A percentile compares a stretch with the other conserved stretches of the same genome.
These are phyloP conservation scores for Otocyon megalotis DNA, from an alignment of 2,113 vertebrate genomes.

Conservation along the genomic window DNA sequence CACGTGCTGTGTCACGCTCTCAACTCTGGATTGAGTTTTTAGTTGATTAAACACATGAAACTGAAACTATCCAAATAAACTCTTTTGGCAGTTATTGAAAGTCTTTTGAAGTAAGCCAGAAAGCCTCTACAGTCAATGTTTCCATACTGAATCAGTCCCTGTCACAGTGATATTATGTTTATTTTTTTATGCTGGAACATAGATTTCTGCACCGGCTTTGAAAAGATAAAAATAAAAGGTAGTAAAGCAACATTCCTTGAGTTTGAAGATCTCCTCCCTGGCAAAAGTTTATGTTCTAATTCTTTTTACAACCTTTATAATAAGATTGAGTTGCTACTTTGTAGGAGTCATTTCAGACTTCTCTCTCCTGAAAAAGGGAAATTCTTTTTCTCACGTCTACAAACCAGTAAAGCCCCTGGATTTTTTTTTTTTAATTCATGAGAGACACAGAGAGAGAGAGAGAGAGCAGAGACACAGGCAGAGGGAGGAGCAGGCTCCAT, in stretches of 20 bases:
- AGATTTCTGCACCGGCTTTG: constrained; percentile 65
- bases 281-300: neutral
- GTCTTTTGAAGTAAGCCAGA: constrained; percentile 84
- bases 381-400: neutral
- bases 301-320: neutral
- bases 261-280: neutral
- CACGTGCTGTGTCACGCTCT: constrained; percentile 69
- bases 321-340: neutral
- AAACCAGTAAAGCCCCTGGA: neutral
- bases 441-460: too few relatives aligned
- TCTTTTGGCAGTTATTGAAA: constrained; percentile 81
- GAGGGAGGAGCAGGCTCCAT: too few relatives aligned
- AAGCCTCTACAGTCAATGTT: constrained; percentile 70
- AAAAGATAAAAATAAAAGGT: constrained; percentile 61
- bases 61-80: constrained; percentile 84
- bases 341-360: neutral
- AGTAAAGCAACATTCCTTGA: neutral
- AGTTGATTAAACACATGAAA: constrained; percentile 84
- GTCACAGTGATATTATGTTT: constrained; percentile 79
- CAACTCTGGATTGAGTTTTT: constrained; percentile 78
- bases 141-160: constrained; percentile 81
- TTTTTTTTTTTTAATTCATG: neutral
- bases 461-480: too few relatives aligned
- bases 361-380: neutral
- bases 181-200: constrained; percentile 80